Evolutionary conservation across 2,797 vertebrate species (phyloP).

Genomic region (Corythornis leucogaster): DNA sequence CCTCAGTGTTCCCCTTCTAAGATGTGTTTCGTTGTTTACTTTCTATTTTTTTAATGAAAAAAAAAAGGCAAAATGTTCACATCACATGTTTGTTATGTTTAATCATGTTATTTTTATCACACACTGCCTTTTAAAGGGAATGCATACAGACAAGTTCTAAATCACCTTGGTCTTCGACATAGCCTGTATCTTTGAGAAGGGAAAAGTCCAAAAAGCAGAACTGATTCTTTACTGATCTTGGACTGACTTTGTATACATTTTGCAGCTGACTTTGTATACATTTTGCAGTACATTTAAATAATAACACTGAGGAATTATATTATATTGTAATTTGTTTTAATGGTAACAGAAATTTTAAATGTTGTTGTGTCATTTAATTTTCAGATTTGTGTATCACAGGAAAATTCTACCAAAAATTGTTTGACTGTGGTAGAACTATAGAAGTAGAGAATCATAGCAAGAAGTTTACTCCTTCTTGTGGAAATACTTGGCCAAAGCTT

Average conservation of each 20-base stretch:
- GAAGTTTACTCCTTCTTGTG: constrained; percentile 47
- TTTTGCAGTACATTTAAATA: constrained; percentile 61
- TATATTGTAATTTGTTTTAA: constrained; percentile 61
- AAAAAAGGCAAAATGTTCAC: constrained; percentile 28
- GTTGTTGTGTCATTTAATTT: constrained; percentile 56
- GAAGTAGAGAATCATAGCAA: constrained; percentile 36
- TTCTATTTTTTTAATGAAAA: constrained; percentile 55
- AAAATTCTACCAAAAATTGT: constrained; percentile 56
- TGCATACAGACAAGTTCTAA: constrained; percentile 43
- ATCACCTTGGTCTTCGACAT: constrained; percentile 51
- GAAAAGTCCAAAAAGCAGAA: constrained; percentile 62
- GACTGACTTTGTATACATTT: constrained; percentile 59
- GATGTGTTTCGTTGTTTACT: constrained; percentile 53
- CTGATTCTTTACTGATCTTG: constrained; percentile 71
- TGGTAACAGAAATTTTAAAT: constrained; percentile 55
- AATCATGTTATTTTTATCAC: constrained; percentile 40
- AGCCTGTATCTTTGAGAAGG: constrained; percentile 58
- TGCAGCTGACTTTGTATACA: constrained; percentile 35
- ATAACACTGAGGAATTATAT: constrained; percentile 39
- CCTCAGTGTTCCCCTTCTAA: constrained; percentile 67
- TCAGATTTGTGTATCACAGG: constrained; percentile 43
- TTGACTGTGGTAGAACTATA: constrained; percentile 25
- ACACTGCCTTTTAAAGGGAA: constrained; percentile 72
- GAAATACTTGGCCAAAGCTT: constrained; percentile 62
- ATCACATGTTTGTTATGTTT: constrained; percentile 51